Conservation (phyloP, 2,797 vertebrate genomes). For the Simalia tracyae region DNA sequence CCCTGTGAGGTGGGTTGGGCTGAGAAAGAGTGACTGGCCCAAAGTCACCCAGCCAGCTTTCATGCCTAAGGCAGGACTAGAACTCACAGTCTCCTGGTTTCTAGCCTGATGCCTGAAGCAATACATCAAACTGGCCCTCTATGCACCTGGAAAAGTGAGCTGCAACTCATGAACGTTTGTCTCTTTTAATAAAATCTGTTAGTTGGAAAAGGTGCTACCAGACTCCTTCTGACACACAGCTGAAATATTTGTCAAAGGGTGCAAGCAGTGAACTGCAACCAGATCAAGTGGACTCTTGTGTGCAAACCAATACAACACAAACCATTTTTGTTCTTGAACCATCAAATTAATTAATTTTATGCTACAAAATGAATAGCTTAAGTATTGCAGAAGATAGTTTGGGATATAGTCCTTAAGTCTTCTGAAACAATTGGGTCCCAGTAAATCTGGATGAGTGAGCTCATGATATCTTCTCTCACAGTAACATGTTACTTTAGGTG, state of each 20-base stretch:
- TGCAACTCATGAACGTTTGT: neutral
- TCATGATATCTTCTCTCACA: neutral
- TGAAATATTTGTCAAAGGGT: conserved; percentile 1
- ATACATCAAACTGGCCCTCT: neutral
- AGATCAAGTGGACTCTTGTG: neutral
- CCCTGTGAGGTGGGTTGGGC: neutral
- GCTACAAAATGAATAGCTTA: neutral
- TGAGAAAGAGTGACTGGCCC: neutral
- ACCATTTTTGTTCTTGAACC: neutral
- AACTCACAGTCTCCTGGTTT: neutral
- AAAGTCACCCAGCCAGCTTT: neutral
- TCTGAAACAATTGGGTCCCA: neutral
- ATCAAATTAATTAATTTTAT: neutral
- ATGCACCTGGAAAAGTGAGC: neutral
- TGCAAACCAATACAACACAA: conserved; percentile 2
- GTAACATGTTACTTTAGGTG: neutral
- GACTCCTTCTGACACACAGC: neutral
- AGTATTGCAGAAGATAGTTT: neutral
- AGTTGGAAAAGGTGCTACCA: neutral
- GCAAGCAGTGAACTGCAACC: neutral
- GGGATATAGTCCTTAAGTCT: neutral
- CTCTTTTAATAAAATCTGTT: neutral
- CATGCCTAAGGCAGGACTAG: neutral
- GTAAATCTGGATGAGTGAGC: neutral
- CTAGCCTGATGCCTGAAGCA: neutral